Conservation (phyloP, 2,797 vertebrate genomes). For the Aulostomus chinensis region DNA sequence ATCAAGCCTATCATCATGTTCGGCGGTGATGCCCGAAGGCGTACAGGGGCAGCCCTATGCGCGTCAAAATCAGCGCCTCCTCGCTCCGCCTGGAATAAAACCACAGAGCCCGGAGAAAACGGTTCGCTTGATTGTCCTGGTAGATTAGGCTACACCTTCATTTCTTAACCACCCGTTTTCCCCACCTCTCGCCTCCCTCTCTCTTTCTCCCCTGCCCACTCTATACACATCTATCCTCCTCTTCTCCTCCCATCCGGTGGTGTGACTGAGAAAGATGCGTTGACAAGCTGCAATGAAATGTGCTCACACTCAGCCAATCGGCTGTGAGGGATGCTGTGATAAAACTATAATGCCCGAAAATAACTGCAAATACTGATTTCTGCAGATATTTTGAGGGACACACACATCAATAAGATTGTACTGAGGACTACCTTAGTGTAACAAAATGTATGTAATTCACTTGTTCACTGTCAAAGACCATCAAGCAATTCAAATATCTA, state of each 20-base stretch:
- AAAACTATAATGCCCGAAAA: slow-evolving; percentile 30
- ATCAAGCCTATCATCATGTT: slow-evolving; percentile 41
- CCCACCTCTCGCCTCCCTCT: slow-evolving; percentile 48
- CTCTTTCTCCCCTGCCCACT: slow-evolving; percentile 44
- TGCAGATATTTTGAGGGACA: no score
- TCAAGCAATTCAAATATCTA: no score
- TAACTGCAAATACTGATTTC: slow-evolving; percentile 12
- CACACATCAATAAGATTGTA: no score
- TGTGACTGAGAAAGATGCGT: slow-evolving; percentile 62
- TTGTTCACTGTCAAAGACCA: no score
- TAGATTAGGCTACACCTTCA: slow-evolving; percentile 48
- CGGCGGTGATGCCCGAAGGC: slow-evolving; percentile 57
- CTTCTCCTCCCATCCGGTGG: slow-evolving; percentile 64
- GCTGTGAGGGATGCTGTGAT: slow-evolving; percentile 36
- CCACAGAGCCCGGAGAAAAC: slow-evolving; percentile 10
- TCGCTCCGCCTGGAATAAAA: slow-evolving; percentile 24
- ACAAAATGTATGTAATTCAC: no score
- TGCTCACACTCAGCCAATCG: slow-evolving; percentile 66
- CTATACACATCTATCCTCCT: slow-evolving; percentile 51
- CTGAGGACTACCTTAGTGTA: no score
- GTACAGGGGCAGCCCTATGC: slow-evolving; percentile 32
- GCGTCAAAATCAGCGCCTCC: slow-evolving; percentile 34
- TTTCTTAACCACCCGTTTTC: slow-evolving; percentile 36
- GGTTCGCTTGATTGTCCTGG: slow-evolving; percentile 27
- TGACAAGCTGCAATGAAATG: slow-evolving; percentile 71